Evolutionary conservation across 2,113 vertebrate species (phyloP), one percentile per base, ranked within the genome.

Genomic region (Triplophysa siluroides): DNA sequence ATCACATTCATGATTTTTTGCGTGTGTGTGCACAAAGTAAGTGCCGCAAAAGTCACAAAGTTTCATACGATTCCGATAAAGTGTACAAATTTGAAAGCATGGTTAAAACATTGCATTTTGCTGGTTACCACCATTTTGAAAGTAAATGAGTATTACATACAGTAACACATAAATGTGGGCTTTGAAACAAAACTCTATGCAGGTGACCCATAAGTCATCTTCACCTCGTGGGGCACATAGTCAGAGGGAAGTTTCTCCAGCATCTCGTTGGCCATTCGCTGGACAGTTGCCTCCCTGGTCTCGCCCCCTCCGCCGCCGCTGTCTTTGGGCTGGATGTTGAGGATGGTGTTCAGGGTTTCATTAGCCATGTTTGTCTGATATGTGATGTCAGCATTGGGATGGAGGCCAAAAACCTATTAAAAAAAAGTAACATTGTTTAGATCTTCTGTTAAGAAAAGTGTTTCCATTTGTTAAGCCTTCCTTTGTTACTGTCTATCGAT

Each of bases 261-360:
- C 94, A 96, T 95, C 86, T 95, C 95, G 81, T 85, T 85, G 84
- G 94, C 94, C 68, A 94, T 86, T 58, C 33, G 88, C 62, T 87
- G 91, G 0, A 95, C 93, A 43, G 90, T 86, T 23, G 89, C 84
- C 85, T 96, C 95, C 56, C 94, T 87, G 2, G 93, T 94, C 86
- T 95, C 94, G 4, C 92, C 92, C 21, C 80, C 87, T 43, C 93
- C 90, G 0, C 86, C 76, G 24, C 91, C 89, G 3, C 93, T 91
- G 89, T 93, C 93, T 83, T 95, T 96, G 1, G 94, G 94, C 83
- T 95, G 94, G 86, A 96, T 95, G 89, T 84, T 95, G 80, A 94
- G 85, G 69, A 95, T 94, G 84, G 91, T 95, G 83, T 83, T 89
- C 29, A 96, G 90, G 1, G 91, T 94, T 84, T 95, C 92, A 73